Base-by-base conservation (phyloP, 2,888 invertebrate genomes). In the Crematogaster levior region DNA sequence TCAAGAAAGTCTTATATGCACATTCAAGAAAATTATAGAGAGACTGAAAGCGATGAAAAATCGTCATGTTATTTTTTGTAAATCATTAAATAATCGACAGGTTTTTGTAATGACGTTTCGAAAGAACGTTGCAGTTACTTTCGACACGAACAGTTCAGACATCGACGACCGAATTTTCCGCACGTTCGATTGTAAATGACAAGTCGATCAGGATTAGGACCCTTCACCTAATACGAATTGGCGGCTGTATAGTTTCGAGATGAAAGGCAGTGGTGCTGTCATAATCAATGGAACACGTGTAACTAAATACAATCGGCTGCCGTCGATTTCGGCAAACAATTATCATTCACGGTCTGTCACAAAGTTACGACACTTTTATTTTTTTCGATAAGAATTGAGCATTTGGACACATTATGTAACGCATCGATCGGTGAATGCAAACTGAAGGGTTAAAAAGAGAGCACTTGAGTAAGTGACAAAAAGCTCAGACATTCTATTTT, bases 261-360 rank as follows among this genome's bases (percentile, higher is more conserved):
- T 80, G 80, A 83, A 87, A 85, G 73, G 27, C 40, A 48, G 51
- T 30, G 60, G 34, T 58, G 70, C 51, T 56, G 66, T 65, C 79
- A 68, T 87, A 87, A 88, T 84, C 80, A 83, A 84, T 63, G 66
- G 72, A 84, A 84, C 65, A 86, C 75, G 77, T 63, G 85, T 60
- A 74, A 48, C 77, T 65, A 51, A 75, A 74, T 30, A 46, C 82
- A 73, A 83, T 85, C 46, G 86, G 48, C 51, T 4, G 10, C 48
- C 79, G 66, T 81, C 53, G 46, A 77, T 66, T 86, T 82, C 46
- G 34, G 72, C 83, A 30, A 51, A 51, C 43, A 21, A 65, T 40
- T 70, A 60, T 74, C 58, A 66, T 53, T 68, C 61, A 43, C 61
- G 34, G 34, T 34, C 34, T 81, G 37, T n/a, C 27, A 37, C 12